Conservation (phyloP, 2,797 vertebrate genomes). For the Simalia tracyae region DNA sequence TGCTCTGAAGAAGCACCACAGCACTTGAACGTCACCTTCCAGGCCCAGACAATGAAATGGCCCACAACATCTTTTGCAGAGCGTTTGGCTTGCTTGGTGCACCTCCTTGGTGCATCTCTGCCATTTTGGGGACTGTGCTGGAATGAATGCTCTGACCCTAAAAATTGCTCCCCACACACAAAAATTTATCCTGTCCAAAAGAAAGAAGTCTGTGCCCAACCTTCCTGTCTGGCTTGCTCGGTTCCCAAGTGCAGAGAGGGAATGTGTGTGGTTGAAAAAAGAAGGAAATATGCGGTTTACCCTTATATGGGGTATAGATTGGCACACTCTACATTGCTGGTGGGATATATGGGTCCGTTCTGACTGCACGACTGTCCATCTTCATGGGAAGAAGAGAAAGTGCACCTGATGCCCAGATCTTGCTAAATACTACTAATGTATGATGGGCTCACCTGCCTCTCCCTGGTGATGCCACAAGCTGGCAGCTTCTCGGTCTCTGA, state of each 20-base stretch:
- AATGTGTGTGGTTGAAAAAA: background rate
- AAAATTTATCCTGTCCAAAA: background rate
- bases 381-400: conserved; percentile 10
- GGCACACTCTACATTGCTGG: too few species aligned
- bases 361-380: background rate
- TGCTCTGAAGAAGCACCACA: conserved; percentile 70
- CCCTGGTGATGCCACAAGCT: background rate
- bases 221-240: background rate
- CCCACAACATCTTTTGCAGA: background rate
- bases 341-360: background rate
- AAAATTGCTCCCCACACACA: background rate
- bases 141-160: background rate
- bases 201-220: too few species aligned
- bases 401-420: background rate
- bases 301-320: background rate
- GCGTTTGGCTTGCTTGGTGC: background rate
- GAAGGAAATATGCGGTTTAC: background rate
- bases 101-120: too few species aligned
- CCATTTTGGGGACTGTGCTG: background rate
- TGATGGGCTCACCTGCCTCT: too few species aligned
- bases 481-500: background rate
- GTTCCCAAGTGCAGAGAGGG: background rate
- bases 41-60: background rate
- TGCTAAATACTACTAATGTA: conserved; percentile 10
- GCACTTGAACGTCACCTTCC: background rate